Evolutionary conservation across 2,113 vertebrate genomes (phyloP).

Genomic region (Speoplatyrhinus poulsoni): DNA sequence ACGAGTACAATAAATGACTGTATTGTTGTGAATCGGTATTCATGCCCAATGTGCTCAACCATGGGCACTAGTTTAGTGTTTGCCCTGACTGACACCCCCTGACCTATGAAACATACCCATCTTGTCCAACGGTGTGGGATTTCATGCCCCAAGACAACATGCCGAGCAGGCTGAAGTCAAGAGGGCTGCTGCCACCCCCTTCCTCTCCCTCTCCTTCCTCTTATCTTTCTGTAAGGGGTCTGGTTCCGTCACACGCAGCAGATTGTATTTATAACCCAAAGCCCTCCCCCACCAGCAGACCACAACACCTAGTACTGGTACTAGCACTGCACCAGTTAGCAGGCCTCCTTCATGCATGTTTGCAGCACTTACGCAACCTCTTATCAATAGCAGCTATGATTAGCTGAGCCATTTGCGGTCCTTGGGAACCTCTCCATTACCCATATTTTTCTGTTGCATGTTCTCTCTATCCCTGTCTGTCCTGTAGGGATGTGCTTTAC

Average conservation of each 20-base stretch:
- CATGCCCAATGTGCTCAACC: not conserved
- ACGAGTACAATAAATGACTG: too few species aligned
- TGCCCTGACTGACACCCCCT: not conserved
- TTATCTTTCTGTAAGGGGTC: conserved; percentile 65
- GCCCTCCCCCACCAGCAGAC: conserved; percentile 18
- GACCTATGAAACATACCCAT: conserved; percentile 11
- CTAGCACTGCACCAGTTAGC: conserved; percentile 4
- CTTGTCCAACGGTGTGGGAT: conserved; percentile 35
- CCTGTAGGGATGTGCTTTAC: not conserved
- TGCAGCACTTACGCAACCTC: not conserved
- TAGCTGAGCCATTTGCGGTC: conserved; percentile 10
- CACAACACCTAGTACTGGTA: conserved; percentile 32
- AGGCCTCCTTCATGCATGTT: not conserved
- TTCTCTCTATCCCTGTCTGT: not conserved
- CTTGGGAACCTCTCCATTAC: not conserved
- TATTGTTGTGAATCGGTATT: too few species aligned
- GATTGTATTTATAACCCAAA: conserved; percentile 77
- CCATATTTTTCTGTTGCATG: not conserved
- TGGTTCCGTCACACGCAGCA: conserved; percentile 76
- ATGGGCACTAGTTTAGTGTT: not conserved
- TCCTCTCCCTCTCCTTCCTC: conserved; percentile 36
- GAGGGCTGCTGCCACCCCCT: conserved; percentile 14
- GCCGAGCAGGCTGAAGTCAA: conserved; percentile 31
- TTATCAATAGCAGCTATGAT: conserved; percentile 12
- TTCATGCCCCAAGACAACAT: conserved; percentile 43